Base-by-base conservation (phyloP, 2,113 vertebrate genomes). In the Camarhynchus parvulus region DNA sequence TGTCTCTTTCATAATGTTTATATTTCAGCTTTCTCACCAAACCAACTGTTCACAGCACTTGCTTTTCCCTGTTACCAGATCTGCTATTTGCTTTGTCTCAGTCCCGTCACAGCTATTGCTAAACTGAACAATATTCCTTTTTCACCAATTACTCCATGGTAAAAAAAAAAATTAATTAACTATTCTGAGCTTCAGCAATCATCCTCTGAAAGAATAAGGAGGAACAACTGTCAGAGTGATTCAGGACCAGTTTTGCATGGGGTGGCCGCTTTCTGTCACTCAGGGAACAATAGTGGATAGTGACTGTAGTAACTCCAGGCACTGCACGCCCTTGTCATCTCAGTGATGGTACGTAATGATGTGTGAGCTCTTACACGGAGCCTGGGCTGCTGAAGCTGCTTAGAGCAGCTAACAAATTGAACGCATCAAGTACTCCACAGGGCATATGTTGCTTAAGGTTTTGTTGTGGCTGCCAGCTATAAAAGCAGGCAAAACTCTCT, bases 11-110 rank as follows among this genome's bases (percentile, higher is more conserved):
- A 92, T 83, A 93, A 75, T 95, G 93, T 96, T 96, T 97, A 44
- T 89, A 22, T 96, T 89, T 81, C 83, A 75, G 44, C 63, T 96
- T 96, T 96, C 92, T 90, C 93, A 95, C 87, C 93, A 94, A 90
- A 75, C 92, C 88, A 95, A 92, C 92, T 96, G 95, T 85, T 95
- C 80, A 7, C 69, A 90, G 66, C 58, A 39, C 83, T 94, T 79
- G 41, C 64, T 74, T 94, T 83, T 86, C 37, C 25, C 17, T 77
- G 56, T 83, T 42, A 64, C 15, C 16, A 73, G 68, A 76, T 55
- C 63, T 44, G 33, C 76, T 82, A 58, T 69, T 75, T 77, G 49
- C 70, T 92, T 95, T 88, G 70, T 92, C 70, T 85, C 49, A 18
- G 55, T 53, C 55, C 46, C 39, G 39, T 83, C 39, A 28, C 9